phyloP scores from a whole-genome alignment of 2,888 invertebrate genomes.

The Stenodera caucasica region DNA sequence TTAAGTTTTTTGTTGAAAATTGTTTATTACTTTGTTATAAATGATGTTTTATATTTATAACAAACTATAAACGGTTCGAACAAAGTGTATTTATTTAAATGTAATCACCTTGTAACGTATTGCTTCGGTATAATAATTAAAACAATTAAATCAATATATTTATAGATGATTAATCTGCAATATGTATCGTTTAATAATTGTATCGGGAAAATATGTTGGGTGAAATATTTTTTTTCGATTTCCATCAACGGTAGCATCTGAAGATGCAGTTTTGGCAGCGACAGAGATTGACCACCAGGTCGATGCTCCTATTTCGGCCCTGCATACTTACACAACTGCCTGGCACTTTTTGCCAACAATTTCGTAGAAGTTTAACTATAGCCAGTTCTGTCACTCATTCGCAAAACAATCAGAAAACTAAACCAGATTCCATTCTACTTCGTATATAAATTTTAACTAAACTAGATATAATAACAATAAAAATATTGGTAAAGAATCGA shows the following conservation, averaged over 20 bases:
- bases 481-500: neutral
- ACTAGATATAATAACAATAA: too few species aligned
- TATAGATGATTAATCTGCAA: neutral
- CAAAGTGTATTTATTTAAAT: constrained; percentile 3
- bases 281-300: constrained; percentile 39
- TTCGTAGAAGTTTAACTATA: constrained; percentile 48
- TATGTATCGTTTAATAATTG: too few species aligned
- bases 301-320: constrained; percentile 48
- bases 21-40: neutral
- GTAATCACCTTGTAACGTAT: neutral
- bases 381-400: constrained; percentile 46
- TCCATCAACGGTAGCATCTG: constrained; percentile 23
- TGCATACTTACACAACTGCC: constrained; percentile 47
- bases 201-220: constrained; percentile 7
- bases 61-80: neutral
- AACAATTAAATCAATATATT: constrained; percentile 2
- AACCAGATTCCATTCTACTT: constrained; percentile 43
- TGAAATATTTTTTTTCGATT: too few species aligned
- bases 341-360: constrained; percentile 47
- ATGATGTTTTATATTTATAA: neutral
- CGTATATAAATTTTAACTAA: constrained; percentile 13
- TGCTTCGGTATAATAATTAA: constrained; percentile 1
- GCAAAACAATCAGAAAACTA: constrained; percentile 32
- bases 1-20: neutral
- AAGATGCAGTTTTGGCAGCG: constrained; percentile 36